Percentiles rank a stretch among this genome's conserved stretches.
phyloP scores from a whole-genome alignment of 2,113 vertebrate genomes.

The Sebastes schlegelii region DNA sequence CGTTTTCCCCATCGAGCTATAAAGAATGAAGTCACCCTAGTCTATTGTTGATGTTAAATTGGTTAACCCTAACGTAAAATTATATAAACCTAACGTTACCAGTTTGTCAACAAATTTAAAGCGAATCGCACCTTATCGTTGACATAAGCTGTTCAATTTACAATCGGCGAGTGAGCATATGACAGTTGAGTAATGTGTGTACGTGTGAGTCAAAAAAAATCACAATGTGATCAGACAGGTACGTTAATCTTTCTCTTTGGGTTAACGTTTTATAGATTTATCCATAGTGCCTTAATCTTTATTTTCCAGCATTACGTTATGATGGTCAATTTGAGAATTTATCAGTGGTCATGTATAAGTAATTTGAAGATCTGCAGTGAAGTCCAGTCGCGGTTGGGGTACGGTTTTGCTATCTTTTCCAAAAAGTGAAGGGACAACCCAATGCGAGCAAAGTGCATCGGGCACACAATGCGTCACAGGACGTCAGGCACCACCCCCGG shows the following conservation, averaged over 20 bases:
- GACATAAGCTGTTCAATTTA: background rate
- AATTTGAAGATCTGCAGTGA: background rate
- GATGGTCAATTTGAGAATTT: background rate
- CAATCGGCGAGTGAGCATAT: background rate
- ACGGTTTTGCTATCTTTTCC: background rate
- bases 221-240: background rate
- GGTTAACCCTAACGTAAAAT: background rate
- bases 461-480: background rate
- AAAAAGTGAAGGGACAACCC: background rate
- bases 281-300: background rate
- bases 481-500: background rate
- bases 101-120: background rate
- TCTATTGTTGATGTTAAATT: background rate
- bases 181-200: background rate
- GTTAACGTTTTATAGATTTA: background rate
- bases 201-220: background rate
- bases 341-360: background rate
- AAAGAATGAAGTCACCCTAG: background rate
- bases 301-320: background rate
- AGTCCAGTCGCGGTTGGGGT: background rate
- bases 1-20: background rate
- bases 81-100: background rate
- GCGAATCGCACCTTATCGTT: background rate
- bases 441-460: background rate
- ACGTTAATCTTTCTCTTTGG: background rate